Evolutionary conservation across 2,888 invertebrate species (phyloP), one percentile per base, ranked within the genome.

Genomic region (Anticlea derivata): DNA sequence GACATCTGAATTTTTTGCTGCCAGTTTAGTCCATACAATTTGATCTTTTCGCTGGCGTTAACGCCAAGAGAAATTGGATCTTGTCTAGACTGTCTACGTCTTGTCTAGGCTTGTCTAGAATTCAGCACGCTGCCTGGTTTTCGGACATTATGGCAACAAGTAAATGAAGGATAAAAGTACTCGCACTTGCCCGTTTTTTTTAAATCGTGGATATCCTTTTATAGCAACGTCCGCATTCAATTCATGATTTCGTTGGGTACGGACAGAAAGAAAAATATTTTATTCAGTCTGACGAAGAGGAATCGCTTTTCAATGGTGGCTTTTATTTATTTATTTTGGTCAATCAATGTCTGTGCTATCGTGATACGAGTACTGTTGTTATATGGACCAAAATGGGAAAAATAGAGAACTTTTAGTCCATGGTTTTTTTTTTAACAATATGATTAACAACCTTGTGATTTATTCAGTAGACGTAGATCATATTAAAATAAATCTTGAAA

Each of bases 221-320:
- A 75, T 8, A 66, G 72, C 66, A 67, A 71, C 66, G 73, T 70
- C 70, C 75, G 75, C 79, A 78, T 83, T 83, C 80, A 75, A 80
- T 78, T 75, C 69, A 78, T 79, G 67, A 63, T 75, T 79, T 75
- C 68, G 69, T 29, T 22, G 50, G 38, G 49, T 51, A 55, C 12
- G 7, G 40, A 13, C 27, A 11, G 41, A 7, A 41, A 17, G 12
- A 46, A 41, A 17, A 26, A 26, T 43, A 46, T 44, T 24, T 13
- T 29, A 31, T 38, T 44, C 47, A 52, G 10, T 34, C 10, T 8
- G 43, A 47, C 46, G 50, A 31, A 43, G 37, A 39, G 8, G 50
- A 46, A 48, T 46, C 44, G 26, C 33, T 4, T 8, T 17, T 46
- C 24, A 24, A 22, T 34, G 23, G 7, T 40, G n/a, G 17, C 11